Evolutionary conservation across 92 coral and sea anemone genomes (phyloP), one percentile per base, ranked within the genome.

Genomic region (Palythoa grandiflora): DNA sequence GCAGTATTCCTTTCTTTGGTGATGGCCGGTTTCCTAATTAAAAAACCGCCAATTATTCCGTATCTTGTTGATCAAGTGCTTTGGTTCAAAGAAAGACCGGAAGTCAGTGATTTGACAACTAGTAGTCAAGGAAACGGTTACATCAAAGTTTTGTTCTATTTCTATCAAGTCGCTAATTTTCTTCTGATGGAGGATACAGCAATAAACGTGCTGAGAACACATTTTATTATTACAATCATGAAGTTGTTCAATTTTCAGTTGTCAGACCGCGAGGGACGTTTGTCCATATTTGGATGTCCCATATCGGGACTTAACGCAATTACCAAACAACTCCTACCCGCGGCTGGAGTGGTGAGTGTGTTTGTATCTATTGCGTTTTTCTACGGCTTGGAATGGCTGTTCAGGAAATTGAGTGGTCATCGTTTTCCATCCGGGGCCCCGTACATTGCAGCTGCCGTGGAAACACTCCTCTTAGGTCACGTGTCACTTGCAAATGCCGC

Each of bases 161-260:
- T 90, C 60, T 90, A 90, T 65, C 93, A 90, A 66, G 88, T 87
- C 13, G 90, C 93, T 52, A 75, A 74, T 20, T 68, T 90, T 21
- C 54, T 90, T 5, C 79, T 90, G 74, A 38, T 92, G 3, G 87
- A 83, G 20, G 20, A 86, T 38, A 91, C 93, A 9, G 51, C 90
- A 1, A 89, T 84, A 48, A 72, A 90, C 51, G 48, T 94, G 1
- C 48, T 77, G 17, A 11, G 73, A 50, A 76, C 75, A 14, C 86
- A 75, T 35, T 87, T 75, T 6, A n/a, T 92, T 2, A 16, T 83
- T 44, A 54, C 91, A 2, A 55, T 87, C 6, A 51, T 21, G 16
- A 86, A 86, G 36, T 38, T 89, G 51, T 89, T 89, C 37, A 83
- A 89, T 74, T 89, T 89, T 54, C 83, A 88, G 72, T 75, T 78